Conservation (phyloP, 2,888 invertebrate species). For the Clanis bilineata region DNA sequence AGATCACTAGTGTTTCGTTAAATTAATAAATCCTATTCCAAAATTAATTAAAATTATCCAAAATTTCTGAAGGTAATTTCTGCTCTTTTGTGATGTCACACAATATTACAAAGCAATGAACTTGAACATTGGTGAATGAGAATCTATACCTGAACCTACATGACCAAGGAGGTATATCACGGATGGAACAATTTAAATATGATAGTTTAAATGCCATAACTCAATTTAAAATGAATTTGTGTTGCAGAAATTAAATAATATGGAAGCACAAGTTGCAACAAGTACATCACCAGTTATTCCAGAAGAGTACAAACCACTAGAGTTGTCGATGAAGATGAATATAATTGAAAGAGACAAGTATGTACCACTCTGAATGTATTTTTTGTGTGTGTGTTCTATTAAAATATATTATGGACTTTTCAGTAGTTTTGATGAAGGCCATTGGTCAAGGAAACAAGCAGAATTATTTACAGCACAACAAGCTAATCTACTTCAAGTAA, state of each 20-base stretch:
- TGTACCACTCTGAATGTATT: slow-evolving; percentile 29
- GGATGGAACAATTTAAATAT: too few relatives aligned
- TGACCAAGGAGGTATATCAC: too few relatives aligned
- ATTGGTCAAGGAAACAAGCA: slow-evolving; percentile 94
- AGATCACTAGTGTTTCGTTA: too few relatives aligned
- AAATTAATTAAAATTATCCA: too few relatives aligned
- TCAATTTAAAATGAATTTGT: background rate
- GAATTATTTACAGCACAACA: slow-evolving; percentile 95
- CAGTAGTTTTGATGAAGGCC: slow-evolving; percentile 81
- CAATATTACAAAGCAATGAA: too few relatives aligned
- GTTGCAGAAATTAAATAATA: slow-evolving; percentile 71
- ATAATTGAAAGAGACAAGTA: slow-evolving; percentile 72
- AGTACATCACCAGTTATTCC: slow-evolving; percentile 48
- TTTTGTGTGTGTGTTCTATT: background rate
- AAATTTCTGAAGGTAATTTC: too few relatives aligned
- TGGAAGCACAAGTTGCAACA: slow-evolving; percentile 54
- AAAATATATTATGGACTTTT: slow-evolving; percentile 25
- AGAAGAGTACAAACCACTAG: slow-evolving; percentile 64
- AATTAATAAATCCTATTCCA: too few relatives aligned
- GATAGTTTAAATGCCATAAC: too few relatives aligned
- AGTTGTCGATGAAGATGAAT: slow-evolving; percentile 66
- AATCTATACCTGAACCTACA: too few relatives aligned
- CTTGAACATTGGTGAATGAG: too few relatives aligned
- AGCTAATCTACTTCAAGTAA: slow-evolving; percentile 90
- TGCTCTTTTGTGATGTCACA: too few relatives aligned